Evolutionary conservation across 1,140 invertebrate genomes (phyloP), one percentile per base, ranked within the genome.

Genomic region (Heliothis virescens): DNA sequence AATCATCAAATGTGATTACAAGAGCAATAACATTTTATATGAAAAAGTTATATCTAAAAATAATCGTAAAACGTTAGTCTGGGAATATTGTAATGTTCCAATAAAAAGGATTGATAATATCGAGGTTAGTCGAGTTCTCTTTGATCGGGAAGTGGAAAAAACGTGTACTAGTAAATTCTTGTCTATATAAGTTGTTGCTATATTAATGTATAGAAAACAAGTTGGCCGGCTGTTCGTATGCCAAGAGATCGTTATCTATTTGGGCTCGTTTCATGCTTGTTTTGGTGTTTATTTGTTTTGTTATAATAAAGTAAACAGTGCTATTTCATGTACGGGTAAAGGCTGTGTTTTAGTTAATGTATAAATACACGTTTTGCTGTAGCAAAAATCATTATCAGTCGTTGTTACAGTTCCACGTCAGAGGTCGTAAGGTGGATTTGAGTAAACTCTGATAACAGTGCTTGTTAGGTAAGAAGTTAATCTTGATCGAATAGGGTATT

Each of bases 21-120:
- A 50, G 13, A 47, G 57, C 55, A 62, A 75, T 75, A 75, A 75
- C 47, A 75, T 75, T 75, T 75, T 75, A 75, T 75, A 62, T 50
- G 72, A 75, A 75, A 62, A 71, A 71, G 67, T 71, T 71, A 75
- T 60, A 62, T 60, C 72, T 62, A 75, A 75, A 75, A 75, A 60
- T 75, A 75, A 62, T 75, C 57, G 48, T 75, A 75, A 60, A 62
- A 62, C 62, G 62, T 62, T 26, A 75, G 41, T 13, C 60, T 62
- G 57, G 72, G 50, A 74, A 74, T 74, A 60, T 74, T 74, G 55
- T 48, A 62, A 75, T 75, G 57, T 62, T 75, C 55, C 47, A 4
- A 60, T 75, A 73, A 73, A 74, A 50, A 71, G 72, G 41, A 57
- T 72, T 60, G 72, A 75, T 75, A 60, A 62, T 62, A 62, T 59